Conservation (phyloP, 2,888 invertebrate genomes). For the Ormyrus nitidulus region DNA sequence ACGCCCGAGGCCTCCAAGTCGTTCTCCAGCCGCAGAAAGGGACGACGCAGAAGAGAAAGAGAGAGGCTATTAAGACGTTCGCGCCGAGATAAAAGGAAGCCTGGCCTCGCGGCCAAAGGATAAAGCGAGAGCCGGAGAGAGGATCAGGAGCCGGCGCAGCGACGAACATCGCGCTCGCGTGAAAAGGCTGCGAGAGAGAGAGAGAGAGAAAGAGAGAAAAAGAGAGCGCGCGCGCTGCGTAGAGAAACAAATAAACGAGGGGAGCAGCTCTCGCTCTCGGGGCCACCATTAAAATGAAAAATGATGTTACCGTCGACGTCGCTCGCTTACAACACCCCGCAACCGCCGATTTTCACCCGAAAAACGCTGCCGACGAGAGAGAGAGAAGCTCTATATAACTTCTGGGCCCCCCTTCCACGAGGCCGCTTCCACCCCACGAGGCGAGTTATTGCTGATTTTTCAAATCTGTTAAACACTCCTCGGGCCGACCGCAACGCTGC, state of each 20-base stretch:
- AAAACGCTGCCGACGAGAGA: conserved; percentile 14
- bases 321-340: conserved; percentile 12
- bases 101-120: too few relatives aligned
- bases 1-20: conserved; percentile 21
- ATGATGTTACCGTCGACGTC: conserved; percentile 67
- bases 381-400: conserved; percentile 9
- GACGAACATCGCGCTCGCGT: conserved; percentile 37
- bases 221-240: conserved; percentile 34
- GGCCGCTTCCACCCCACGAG: neutral
- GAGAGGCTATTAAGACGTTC: conserved; percentile 68
- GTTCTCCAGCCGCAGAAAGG: neutral
- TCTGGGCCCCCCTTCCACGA: neutral
- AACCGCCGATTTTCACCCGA: conserved; percentile 48
- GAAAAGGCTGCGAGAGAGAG: conserved; percentile 57
- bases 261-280: conserved; percentile 57
- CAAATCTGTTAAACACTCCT: conserved; percentile 71
- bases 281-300: conserved; percentile 75
- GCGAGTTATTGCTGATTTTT: conserved; percentile 72
- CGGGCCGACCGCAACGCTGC: conserved; percentile 65
- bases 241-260: conserved; percentile 69
- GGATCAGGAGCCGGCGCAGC: conserved; percentile 8
- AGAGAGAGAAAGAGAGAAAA: conserved; percentile 59
- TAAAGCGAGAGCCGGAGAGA: conserved; percentile 16
- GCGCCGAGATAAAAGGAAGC: conserved; percentile 65
- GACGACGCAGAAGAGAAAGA: neutral